These are phyloP conservation scores for Leptarthrus brevirostris DNA, from an alignment of 2,888 invertebrate species.

Conservation along the genomic window DNA sequence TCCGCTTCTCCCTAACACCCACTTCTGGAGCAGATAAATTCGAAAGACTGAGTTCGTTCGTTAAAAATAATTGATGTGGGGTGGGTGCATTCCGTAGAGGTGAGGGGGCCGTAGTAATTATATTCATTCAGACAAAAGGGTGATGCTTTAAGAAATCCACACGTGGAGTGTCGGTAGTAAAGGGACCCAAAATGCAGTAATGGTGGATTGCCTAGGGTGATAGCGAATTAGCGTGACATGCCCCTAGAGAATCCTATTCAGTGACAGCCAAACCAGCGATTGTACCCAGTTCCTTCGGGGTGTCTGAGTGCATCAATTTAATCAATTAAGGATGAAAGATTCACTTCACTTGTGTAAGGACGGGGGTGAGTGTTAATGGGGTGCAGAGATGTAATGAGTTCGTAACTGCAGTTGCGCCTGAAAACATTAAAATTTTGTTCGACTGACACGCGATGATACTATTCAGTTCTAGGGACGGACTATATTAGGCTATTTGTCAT, in stretches of 20 bases:
- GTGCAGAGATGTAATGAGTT: neutral
- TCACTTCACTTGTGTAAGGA: neutral
- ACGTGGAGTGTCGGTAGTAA: neutral
- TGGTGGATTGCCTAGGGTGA: neutral
- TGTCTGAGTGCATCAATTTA: constrained; percentile 12
- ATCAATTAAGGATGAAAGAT: neutral
- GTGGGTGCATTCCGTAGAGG: neutral
- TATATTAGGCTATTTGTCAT: constrained; percentile 1
- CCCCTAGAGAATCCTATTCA: neutral
- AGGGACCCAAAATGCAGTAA: too few species aligned
- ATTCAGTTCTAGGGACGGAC: neutral
- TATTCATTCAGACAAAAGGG: neutral
- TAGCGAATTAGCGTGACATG: neutral
- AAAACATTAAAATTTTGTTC: constrained; percentile 1
- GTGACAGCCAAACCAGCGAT: neutral
- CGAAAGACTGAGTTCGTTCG: neutral
- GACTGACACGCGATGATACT: neutral
- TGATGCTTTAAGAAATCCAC: neutral
- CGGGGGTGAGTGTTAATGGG: neutral
- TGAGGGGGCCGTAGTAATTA: neutral
- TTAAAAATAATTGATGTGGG: constrained; percentile 11
- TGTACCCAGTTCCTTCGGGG: neutral
- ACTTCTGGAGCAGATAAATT: neutral
- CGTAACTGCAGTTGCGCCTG: neutral
- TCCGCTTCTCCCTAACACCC: neutral